Conservation (phyloP, 2,113 vertebrate species). For the Ammospiza caudacuta region DNA sequence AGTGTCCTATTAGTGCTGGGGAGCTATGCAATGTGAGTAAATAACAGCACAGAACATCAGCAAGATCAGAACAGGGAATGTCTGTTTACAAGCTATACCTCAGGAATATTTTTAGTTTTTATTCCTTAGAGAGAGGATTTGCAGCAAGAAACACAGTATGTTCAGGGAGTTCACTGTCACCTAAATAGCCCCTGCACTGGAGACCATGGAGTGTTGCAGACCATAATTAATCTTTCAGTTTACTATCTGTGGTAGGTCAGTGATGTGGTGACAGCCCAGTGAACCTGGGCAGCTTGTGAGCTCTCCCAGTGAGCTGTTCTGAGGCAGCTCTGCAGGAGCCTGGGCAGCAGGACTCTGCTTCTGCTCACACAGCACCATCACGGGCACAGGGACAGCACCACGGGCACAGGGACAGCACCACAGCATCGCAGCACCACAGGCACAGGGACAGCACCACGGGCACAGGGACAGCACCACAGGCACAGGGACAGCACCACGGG, state of each 20-base stretch:
- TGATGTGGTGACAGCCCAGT: not conserved
- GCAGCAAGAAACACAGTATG: not conserved
- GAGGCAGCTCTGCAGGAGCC: not conserved
- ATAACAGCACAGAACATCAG: not conserved
- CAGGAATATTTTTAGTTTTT: not conserved
- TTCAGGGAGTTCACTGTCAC: not conserved
- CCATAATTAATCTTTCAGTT: not conserved
- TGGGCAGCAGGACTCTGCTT: not conserved
- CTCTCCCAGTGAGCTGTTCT: not conserved
- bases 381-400: no score
- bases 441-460: no score
- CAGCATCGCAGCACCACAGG: no score
- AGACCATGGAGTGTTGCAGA: not conserved
- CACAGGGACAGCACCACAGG: no score
- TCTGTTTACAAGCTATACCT: not conserved
- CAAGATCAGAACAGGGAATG: not conserved
- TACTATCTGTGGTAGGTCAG: no score
- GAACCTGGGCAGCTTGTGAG: not conserved
- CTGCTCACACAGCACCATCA: accelerated
- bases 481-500: no score
- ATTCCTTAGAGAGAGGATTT: not conserved
- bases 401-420: no score
- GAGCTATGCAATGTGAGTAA: not conserved
- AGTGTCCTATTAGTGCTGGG: not conserved
- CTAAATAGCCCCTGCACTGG: not conserved